These are phyloP conservation scores for Cyclargus thomasi DNA, from an alignment of 1,140 invertebrate genomes.

Conservation along the genomic window DNA sequence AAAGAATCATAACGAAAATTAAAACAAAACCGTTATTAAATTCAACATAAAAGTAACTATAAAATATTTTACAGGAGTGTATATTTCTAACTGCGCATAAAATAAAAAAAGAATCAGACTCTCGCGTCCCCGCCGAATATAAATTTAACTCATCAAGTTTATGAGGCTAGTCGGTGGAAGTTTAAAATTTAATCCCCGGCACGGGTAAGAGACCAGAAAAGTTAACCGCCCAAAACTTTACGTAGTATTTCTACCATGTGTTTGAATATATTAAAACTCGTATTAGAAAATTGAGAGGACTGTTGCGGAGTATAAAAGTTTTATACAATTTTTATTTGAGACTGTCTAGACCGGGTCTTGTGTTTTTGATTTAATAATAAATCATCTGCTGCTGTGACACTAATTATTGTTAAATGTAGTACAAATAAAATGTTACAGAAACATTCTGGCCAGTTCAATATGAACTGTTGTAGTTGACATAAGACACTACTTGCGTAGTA, in stretches of 20 bases:
- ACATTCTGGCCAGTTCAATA: background rate
- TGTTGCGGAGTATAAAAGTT: background rate
- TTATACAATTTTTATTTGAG: background rate
- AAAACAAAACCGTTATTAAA: background rate
- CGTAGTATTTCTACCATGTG: slow-evolving; percentile 38
- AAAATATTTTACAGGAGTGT: background rate
- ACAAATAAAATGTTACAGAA: background rate
- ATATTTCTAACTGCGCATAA: background rate
- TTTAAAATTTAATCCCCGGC: slow-evolving; percentile 62
- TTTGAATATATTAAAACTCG: slow-evolving; percentile 33
- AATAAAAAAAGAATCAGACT: slow-evolving; percentile 26
- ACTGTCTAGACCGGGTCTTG: background rate
- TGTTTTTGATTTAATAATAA: background rate
- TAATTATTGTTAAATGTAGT: background rate
- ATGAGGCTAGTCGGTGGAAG: slow-evolving; percentile 51
- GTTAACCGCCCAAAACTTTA: slow-evolving; percentile 61
- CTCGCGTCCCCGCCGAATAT: slow-evolving; percentile 29
- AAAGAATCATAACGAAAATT: no score
- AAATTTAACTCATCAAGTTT: slow-evolving; percentile 58
- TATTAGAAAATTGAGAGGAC: slow-evolving; percentile 22
- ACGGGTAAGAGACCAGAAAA: slow-evolving; percentile 63
- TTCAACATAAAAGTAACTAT: background rate
- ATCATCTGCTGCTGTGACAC: background rate
- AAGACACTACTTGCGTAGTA: no score
- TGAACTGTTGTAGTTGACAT: no score